phyloP scores from a whole-genome alignment of 2,797 vertebrate species.

The Centropyge bicolor region DNA sequence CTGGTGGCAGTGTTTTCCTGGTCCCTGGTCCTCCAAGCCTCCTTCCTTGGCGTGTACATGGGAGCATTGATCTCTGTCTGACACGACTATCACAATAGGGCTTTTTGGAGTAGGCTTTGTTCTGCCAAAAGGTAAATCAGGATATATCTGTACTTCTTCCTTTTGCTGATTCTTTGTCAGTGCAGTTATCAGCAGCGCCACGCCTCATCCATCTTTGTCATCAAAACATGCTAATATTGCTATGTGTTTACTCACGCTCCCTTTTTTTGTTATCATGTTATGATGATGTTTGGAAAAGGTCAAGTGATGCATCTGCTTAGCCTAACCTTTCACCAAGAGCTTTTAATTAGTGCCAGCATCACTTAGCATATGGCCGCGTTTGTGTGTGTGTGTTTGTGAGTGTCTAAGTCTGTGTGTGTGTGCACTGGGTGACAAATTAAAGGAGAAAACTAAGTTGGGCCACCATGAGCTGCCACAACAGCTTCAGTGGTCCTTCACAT shows the following conservation, averaged over 20 bases:
- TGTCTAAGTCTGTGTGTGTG: slow-evolving; percentile 11
- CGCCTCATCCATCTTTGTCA: slow-evolving; percentile 31
- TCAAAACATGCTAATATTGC: slow-evolving; percentile 51
- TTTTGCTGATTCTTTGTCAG: neutral
- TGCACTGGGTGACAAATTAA: slow-evolving; percentile 20
- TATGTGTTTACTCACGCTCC: slow-evolving; percentile 62
- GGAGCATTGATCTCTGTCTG: slow-evolving; percentile 31
- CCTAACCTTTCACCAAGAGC: slow-evolving; percentile 77
- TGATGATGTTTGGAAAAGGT: slow-evolving; percentile 78
- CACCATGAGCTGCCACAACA: neutral
- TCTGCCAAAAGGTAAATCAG: neutral
- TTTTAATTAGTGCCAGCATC: slow-evolving; percentile 85
- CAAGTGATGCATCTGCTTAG: slow-evolving; percentile 78
- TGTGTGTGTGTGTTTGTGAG: slow-evolving; percentile 30
- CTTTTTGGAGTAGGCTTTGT: neutral
- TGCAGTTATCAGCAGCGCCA: slow-evolving; percentile 7
- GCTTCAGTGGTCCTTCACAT: neutral
- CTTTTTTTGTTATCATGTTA: slow-evolving; percentile 75
- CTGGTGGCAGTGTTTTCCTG: slow-evolving; percentile 31
- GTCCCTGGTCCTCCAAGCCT: slow-evolving; percentile 25
- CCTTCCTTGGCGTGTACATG: slow-evolving; percentile 9
- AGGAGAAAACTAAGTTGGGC: neutral
- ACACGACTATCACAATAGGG: neutral
- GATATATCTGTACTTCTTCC: neutral
- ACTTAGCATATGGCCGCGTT: slow-evolving; percentile 75